Evolutionary conservation across 2,797 vertebrate genomes (phyloP).

Genomic region (Danionella dracula): DNA sequence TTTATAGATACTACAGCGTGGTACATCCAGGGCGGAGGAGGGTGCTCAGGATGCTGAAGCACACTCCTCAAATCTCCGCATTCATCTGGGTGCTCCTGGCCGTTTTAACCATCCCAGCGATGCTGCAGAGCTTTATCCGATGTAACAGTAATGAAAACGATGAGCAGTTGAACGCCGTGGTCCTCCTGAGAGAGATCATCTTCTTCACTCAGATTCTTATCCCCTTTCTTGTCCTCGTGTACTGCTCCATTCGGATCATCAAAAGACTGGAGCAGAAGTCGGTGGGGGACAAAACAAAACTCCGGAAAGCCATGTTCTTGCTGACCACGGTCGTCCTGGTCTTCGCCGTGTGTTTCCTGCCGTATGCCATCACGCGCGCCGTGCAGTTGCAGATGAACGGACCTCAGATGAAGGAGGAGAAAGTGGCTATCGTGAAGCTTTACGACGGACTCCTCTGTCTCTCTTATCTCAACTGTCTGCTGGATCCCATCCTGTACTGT

Average conservation of each 20-base stretch:
- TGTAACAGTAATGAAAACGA: conserved; percentile 31
- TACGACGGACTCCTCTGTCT: conserved; percentile 68
- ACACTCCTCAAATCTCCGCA: conserved; percentile 53
- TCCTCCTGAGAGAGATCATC: conserved; percentile 46
- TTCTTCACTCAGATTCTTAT: conserved; percentile 64
- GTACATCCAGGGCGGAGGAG: conserved; percentile 58
- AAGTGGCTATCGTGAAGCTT: conserved; percentile 39
- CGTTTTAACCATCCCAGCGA: conserved; percentile 56
- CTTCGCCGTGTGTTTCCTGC: conserved; percentile 65
- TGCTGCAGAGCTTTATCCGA: conserved; percentile 56
- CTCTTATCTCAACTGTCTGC: conserved; percentile 68
- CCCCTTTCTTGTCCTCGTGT: conserved; percentile 63
- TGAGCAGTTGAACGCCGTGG: neutral
- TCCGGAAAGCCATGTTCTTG: conserved; percentile 52
- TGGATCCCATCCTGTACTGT: conserved; percentile 72
- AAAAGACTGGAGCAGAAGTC: conserved; percentile 54
- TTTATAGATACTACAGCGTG: conserved; percentile 64
- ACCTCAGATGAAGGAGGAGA: rapidly evolving
- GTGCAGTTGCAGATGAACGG: conserved; percentile 44
- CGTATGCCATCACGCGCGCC: conserved; percentile 55
- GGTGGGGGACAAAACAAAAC: conserved; percentile 55
- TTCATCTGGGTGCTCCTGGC: conserved; percentile 63
- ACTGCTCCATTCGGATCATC: conserved; percentile 58
- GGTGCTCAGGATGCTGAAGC: conserved; percentile 49
- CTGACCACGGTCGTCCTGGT: conserved; percentile 55